Conservation (phyloP, 2,797 vertebrate genomes). For the Gymnothorax reevesii region DNA sequence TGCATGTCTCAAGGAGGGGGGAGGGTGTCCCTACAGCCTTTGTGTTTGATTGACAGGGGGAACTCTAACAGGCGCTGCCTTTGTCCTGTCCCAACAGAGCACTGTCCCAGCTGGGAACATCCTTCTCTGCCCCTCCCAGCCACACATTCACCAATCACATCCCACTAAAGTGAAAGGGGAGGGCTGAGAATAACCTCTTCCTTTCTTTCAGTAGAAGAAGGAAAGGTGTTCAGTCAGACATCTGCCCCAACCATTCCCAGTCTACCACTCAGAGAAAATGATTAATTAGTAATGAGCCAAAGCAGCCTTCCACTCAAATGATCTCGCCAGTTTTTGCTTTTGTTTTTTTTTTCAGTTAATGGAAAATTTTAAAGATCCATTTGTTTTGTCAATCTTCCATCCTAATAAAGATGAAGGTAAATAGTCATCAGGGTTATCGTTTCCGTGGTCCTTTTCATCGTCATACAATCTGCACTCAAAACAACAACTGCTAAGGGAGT, state of each 20-base stretch:
- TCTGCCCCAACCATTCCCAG: background rate
- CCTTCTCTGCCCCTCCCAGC: background rate
- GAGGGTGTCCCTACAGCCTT: background rate
- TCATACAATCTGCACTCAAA: background rate
- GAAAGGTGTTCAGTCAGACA: slow-evolving; percentile 15
- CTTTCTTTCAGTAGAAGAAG: background rate
- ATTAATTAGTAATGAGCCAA: background rate
- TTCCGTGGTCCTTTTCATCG: background rate
- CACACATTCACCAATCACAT: background rate
- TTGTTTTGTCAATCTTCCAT: background rate
- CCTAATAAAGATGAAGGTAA: slow-evolving; percentile 50
- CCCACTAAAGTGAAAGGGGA: background rate
- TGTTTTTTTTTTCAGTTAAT: slow-evolving; percentile 46
- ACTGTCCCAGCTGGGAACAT: slow-evolving; percentile 31
- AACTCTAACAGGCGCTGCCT: slow-evolving; percentile 3
- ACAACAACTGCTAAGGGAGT: background rate
- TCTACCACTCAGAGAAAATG: background rate
- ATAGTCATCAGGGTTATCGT: background rate
- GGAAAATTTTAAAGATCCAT: slow-evolving; percentile 49
- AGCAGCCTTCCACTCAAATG: slow-evolving; percentile 28
- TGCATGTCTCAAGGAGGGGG: background rate
- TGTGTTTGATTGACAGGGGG: background rate
- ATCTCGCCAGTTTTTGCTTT: slow-evolving; percentile 44
- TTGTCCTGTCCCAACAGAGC: slow-evolving; percentile 37
- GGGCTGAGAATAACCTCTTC: background rate